Conservation (phyloP, 2,113 vertebrate genomes). For the Cygnus atratus region DNA sequence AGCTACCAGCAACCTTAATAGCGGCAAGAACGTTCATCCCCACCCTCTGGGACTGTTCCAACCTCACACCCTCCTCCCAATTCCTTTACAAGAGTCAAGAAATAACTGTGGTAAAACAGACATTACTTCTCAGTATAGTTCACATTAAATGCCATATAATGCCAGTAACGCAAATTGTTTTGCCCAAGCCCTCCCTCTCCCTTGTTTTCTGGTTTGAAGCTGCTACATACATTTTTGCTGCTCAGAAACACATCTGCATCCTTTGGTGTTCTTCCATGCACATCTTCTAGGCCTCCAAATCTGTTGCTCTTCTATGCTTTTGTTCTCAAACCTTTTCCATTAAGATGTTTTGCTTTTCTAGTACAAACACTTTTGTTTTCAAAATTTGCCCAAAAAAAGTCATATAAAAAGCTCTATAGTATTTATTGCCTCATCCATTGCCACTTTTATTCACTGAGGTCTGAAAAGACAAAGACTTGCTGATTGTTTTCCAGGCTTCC, state of each 20-base stretch:
- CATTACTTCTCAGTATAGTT: neutral
- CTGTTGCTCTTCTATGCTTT: neutral
- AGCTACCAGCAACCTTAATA: neutral
- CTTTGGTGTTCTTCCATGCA: neutral
- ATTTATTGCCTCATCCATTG: neutral
- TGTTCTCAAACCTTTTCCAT: too few relatives aligned
- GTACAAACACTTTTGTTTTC: neutral
- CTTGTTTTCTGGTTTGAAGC: neutral
- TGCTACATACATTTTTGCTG: neutral
- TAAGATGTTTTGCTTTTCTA: neutral
- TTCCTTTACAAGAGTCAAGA: rapidly evolving
- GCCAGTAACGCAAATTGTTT: neutral
- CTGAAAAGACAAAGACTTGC: neutral
- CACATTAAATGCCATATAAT: neutral
- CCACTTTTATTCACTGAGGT: neutral
- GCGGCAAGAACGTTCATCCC: neutral
- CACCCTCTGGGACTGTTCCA: neutral
- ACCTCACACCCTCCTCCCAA: neutral
- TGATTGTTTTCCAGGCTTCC: neutral
- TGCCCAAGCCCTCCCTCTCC: neutral
- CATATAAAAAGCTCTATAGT: neutral
- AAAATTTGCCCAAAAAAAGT: neutral
- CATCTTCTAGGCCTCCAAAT: neutral
- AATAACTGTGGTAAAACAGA: neutral
- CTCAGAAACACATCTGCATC: neutral